Conservation (phyloP, 2,888 invertebrate species). For the Frankliniella fusca region DNA sequence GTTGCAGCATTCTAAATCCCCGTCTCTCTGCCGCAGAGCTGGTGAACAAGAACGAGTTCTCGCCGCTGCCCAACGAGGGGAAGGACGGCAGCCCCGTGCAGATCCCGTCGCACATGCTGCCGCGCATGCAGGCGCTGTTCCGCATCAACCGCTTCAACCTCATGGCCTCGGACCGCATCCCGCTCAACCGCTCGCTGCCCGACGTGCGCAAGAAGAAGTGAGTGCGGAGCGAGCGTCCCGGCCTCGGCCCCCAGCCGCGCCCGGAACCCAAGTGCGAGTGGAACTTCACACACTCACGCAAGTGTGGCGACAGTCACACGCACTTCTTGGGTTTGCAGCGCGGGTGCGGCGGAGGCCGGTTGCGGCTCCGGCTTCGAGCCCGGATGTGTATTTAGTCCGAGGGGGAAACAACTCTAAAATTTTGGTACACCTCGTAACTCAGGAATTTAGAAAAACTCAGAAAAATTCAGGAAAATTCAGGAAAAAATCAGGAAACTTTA, state of each 20-base stretch:
- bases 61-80: slow-evolving; percentile 70
- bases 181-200: slow-evolving; percentile 75
- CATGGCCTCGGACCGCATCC: slow-evolving; percentile 81
- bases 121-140: slow-evolving; percentile 73
- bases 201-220: slow-evolving; percentile 80
- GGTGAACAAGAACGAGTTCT: slow-evolving; percentile 71
- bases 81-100: slow-evolving; percentile 75
- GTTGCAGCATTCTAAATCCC: neutral
- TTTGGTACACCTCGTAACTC: too few relatives aligned
- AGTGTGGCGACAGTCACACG: too few relatives aligned
- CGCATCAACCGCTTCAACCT: slow-evolving; percentile 83
- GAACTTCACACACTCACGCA: too few relatives aligned
- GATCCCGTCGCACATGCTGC: slow-evolving; percentile 67
- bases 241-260: neutral
- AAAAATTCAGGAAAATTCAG: too few relatives aligned
- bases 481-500: too few relatives aligned
- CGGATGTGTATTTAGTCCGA: too few relatives aligned
- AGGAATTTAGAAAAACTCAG: too few relatives aligned
- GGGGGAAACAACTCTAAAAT: too few relatives aligned
- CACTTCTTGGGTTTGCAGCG: too few relatives aligned
- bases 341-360: too few relatives aligned
- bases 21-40: slow-evolving; percentile 52
- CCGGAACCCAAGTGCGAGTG: neutral
- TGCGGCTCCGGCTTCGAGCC: too few relatives aligned
- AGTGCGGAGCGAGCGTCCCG: slow-evolving; percentile 33